Conservation (phyloP, 2,113 vertebrate species). For the Paradoxurus hermaphroditus region DNA sequence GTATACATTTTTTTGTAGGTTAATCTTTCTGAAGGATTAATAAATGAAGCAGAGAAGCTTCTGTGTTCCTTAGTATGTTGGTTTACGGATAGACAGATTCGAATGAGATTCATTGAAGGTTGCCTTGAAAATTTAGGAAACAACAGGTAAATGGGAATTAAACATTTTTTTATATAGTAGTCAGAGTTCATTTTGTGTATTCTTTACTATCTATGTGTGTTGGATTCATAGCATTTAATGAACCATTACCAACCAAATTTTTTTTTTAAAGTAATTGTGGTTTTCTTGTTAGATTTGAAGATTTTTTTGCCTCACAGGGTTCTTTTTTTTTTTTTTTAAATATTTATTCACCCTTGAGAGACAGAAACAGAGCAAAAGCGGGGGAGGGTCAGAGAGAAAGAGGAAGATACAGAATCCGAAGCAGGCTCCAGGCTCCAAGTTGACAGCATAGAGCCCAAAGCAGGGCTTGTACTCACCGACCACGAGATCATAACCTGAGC, state of each 20-base stretch:
- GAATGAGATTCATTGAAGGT: conserved; percentile 99
- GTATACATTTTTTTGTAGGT: conserved; percentile 85
- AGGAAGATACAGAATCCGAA: no score
- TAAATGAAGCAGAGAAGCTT: conserved; percentile 98
- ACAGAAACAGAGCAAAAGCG: no score
- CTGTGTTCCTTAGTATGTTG: conserved; percentile 98
- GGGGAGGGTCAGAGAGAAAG: no score
- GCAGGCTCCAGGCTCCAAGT: no score
- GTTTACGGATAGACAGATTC: conserved; percentile 99
- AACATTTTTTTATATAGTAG: neutral
- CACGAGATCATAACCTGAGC: no score
- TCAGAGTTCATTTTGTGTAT: neutral
- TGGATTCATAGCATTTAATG: neutral
- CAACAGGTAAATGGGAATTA: conserved; percentile 89
- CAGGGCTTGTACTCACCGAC: no score
- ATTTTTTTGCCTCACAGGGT: neutral
- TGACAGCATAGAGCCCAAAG: no score
- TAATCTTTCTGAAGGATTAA: conserved; percentile 98
- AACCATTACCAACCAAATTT: neutral
- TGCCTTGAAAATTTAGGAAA: conserved; percentile 98
- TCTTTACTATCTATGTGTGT: neutral
- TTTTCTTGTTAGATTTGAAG: neutral
- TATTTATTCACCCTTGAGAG: no score
- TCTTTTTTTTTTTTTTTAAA: neutral
- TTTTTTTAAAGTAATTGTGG: neutral